Evolutionary conservation across 2,888 invertebrate species (phyloP).

Genomic region (Archips xylosteana): DNA sequence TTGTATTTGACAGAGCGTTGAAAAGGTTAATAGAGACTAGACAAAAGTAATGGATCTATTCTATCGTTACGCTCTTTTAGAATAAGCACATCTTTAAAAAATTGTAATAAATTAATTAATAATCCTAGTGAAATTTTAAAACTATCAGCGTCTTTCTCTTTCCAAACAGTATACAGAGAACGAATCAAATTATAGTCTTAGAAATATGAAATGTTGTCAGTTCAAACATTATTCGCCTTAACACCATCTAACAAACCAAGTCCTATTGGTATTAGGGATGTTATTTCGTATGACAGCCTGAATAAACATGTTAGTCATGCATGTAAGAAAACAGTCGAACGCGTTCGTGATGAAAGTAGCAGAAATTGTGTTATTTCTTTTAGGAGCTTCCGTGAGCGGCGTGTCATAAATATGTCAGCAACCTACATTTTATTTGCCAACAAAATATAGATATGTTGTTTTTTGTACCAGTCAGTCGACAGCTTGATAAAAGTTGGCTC

Average conservation of each 20-base stretch:
- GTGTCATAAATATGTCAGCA: constrained; percentile 60
- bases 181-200: too few relatives aligned
- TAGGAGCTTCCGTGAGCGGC: constrained; percentile 51
- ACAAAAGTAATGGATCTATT: too few relatives aligned
- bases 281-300: constrained; percentile 30
- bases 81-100: too few relatives aligned
- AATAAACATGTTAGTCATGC: constrained; percentile 35
- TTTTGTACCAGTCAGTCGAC: constrained; percentile 44
- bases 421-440: constrained; percentile 49
- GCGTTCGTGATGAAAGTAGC: constrained; percentile 53
- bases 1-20: too few relatives aligned
- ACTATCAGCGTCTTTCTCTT: too few relatives aligned
- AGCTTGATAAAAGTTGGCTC: constrained; percentile 43
- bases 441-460: constrained; percentile 46
- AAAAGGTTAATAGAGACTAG: too few relatives aligned
- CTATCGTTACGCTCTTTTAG: too few relatives aligned
- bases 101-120: too few relatives aligned
- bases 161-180: too few relatives aligned
- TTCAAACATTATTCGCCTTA: constrained; percentile 15
- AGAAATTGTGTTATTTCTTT: constrained; percentile 56
- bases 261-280: constrained; percentile 21
- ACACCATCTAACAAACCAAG: constrained; percentile 18
- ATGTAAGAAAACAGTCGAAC: constrained; percentile 49
- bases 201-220: too few relatives aligned
- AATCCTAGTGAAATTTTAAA: too few relatives aligned